Base-by-base conservation (phyloP, 2,113 vertebrate genomes). In the Geothlypis trichas region DNA sequence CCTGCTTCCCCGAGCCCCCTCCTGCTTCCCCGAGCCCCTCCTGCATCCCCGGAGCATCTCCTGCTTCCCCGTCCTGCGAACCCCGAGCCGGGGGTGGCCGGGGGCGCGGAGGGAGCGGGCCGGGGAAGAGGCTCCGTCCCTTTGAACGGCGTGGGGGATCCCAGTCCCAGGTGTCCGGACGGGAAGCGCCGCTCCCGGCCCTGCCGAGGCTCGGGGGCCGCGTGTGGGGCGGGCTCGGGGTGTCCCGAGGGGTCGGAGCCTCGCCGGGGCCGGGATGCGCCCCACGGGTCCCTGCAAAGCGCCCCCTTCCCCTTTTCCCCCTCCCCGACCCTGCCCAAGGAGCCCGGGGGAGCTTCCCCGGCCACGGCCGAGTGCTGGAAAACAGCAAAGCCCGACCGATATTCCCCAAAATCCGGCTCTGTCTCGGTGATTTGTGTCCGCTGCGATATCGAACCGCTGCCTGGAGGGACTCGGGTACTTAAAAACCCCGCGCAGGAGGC, bases 281-380 rank as follows among this genome's bases (percentile, higher is more conserved):
- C 82, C 55, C 52, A 0, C 0, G 1, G 9, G 7, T 23, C 19
- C 8, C 47, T 3, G n/a, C n/a, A n/a, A n/a, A 6, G 71, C 44
- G 6, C 13, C 12, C 1, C 19, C 37, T n/a, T 3, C 0, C 44
- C 41, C 52, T 2, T n/a, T 1, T 1, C 33, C 20, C 10, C 69
- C 68, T 13, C 41, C 41, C 57, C 2, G 1, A 24, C 30, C 44
- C 49, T 2, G 4, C 83, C 44, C 59, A 0, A 11, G 2, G 23
- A 81, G 58, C 51, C 73, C 73, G 2, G 2, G 7, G 84, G 67
- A 76, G 77, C 51, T 58, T 17, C 81, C 55, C 78, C 24, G 37
- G 13, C 59, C 93, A n/a, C 24, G 37, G 35, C 93, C 91, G 91
- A 80, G 66, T 30, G 62, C 65, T 98, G 98, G 89, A 86, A 90